These are phyloP conservation scores for Cepaea hortensis DNA, from an alignment of 2,888 invertebrate genomes.

Conservation along the genomic window DNA sequence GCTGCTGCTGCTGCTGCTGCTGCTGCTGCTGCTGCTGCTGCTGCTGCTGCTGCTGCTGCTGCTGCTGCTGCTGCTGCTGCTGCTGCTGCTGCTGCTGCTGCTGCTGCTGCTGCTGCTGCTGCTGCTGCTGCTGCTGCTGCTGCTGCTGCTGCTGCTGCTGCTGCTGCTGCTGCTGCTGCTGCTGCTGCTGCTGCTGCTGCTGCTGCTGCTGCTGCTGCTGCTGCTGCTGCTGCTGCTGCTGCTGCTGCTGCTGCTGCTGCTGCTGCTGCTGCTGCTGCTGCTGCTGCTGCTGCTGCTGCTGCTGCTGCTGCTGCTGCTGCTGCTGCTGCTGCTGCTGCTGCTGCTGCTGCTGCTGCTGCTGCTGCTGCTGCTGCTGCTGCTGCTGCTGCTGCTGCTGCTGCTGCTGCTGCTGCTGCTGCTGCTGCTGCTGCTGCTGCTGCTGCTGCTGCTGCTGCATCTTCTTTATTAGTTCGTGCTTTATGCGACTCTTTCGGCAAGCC, in stretches of 20 bases:
- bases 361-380: background rate
- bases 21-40: background rate
- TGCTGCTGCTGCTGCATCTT: no score
- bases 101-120: background rate
- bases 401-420: background rate
- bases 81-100: no score
- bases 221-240: background rate
- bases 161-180: background rate
- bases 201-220: background rate
- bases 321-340: background rate
- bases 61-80: background rate
- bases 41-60: no score
- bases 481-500: no score
- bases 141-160: background rate
- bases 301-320: background rate
- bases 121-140: background rate
- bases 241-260: background rate
- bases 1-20: background rate
- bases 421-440: background rate
- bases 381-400: background rate
- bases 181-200: background rate
- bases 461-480: no score
- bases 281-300: background rate
- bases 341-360: background rate
- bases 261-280: background rate